A percentile compares a stretch with the other conserved stretches of the same genome.
phyloP scores from a whole-genome alignment of 2,888 invertebrate species.

The Coelinius sp. region DNA sequence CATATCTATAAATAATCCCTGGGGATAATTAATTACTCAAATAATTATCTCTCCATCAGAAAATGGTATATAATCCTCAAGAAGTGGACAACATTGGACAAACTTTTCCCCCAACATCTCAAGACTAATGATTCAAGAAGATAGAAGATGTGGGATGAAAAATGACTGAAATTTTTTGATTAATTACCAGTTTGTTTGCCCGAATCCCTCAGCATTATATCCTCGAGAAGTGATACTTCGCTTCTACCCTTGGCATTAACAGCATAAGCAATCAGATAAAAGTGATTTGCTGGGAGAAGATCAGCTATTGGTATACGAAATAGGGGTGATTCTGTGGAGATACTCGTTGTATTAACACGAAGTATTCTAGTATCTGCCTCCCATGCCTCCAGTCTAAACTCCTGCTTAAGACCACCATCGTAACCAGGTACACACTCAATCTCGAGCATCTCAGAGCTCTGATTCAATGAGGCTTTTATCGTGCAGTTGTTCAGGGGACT shows the following conservation, averaged over 20 bases:
- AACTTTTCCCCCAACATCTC: too few species aligned
- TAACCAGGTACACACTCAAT: conserved; percentile 90
- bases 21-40: too few species aligned
- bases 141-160: background rate
- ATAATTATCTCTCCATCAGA: background rate
- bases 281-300: conserved; percentile 73
- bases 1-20: background rate
- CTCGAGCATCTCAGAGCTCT: conserved; percentile 76
- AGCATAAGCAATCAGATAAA: conserved; percentile 82
- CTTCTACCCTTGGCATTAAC: conserved; percentile 89
- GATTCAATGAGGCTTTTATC: conserved; percentile 78
- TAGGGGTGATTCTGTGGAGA: conserved; percentile 74
- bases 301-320: conserved; percentile 76
- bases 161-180: background rate
- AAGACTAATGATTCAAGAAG: too few species aligned
- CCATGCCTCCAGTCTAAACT: conserved; percentile 86
- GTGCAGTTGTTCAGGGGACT: conserved; percentile 90
- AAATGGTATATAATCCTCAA: too few species aligned
- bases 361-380: conserved; percentile 81
- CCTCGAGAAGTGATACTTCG: conserved; percentile 85
- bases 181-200: conserved; percentile 85
- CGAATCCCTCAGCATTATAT: conserved; percentile 89
- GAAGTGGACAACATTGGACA: too few species aligned
- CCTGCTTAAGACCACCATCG: conserved; percentile 90
- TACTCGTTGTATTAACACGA: conserved; percentile 79